Evolutionary conservation across 2,113 vertebrate species (phyloP), one percentile per base, ranked within the genome.

Genomic region (Cottus gobio): DNA sequence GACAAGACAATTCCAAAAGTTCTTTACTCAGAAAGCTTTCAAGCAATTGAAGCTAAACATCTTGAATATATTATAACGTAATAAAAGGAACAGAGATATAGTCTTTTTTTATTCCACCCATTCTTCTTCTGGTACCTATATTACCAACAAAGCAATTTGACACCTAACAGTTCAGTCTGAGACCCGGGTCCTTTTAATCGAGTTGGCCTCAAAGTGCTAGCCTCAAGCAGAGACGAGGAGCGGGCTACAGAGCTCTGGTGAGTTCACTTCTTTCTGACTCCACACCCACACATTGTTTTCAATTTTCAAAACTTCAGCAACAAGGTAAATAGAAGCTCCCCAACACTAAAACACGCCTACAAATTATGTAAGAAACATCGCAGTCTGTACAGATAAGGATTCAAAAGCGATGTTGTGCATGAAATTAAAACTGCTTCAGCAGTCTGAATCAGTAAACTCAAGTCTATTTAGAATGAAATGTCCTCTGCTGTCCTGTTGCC

Each of bases 1-100:
- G 24, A 73, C 30, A n/a, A 48, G 39, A 37, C 69, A 62, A 15
- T 48, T 68, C 10, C 12, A 77, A 63, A 36, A 54, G 15, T 34
- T 77, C 65, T 54, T 31, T 10, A n/a, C n/a, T n/a, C n/a, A n/a
- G n/a, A n/a, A n/a, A n/a, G 54, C 8, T 30, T 18, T 24, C 22
- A 54, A n/a, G 18, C 22, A n/a, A 54, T 54, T 52, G n/a, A 24
- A 52, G 22, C 50, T 52, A n/a, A 52, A 52, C 18, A 52, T 8
- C 18, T 22, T 50, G 7, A 18, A 42, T 42, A 42, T 4, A 44
- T 44, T 44, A 4, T 46, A 46, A 13, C 42, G 5, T 15, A 44
- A 15, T 44, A 15, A 15, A 44, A 46, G 42, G 12, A 44, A 4
- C 15, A 46, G 1, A 46, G 42, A 18, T 46, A 15, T 42, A 13